These are phyloP conservation scores for Blastomussa wellsi DNA, from an alignment of 92 coral and sea anemone genomes.

Conservation along the genomic window DNA sequence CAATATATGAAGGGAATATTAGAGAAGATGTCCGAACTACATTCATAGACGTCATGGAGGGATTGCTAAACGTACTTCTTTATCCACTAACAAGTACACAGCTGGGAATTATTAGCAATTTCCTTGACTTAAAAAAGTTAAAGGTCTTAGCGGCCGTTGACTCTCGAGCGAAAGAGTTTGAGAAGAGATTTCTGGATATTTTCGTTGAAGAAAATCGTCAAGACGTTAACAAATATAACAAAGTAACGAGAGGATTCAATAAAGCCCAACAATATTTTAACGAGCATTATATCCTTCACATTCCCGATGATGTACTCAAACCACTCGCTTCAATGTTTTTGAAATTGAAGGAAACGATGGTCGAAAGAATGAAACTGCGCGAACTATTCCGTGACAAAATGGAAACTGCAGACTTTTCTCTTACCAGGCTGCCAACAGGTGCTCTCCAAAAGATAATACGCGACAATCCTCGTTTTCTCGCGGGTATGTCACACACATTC, in stretches of 20 bases:
- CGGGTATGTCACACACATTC: not conserved
- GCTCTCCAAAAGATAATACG: not conserved
- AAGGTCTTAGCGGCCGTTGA: not conserved
- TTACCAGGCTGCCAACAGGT: not conserved
- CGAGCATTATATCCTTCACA: too few relatives aligned
- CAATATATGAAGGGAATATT: not conserved
- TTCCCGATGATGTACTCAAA: too few relatives aligned
- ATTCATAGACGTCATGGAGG: not conserved
- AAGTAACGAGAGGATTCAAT: not conserved
- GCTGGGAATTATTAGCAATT: conserved; percentile 13
- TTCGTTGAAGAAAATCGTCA: not conserved
- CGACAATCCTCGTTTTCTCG: conserved; percentile 1
- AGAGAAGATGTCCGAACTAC: not conserved
- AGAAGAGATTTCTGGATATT: not conserved
- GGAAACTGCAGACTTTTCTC: not conserved
- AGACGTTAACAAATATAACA: not conserved
- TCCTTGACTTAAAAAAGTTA: not conserved
- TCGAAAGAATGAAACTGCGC: not conserved
- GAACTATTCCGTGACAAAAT: not conserved
- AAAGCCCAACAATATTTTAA: not conserved
- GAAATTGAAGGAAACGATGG: not conserved
- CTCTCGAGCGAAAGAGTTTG: not conserved
- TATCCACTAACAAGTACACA: conserved; percentile 17
- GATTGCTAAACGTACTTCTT: not conserved
- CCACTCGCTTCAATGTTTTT: not conserved